phyloP scores from a whole-genome alignment of 2,888 invertebrate genomes.

The Polymixis flavicincta region DNA sequence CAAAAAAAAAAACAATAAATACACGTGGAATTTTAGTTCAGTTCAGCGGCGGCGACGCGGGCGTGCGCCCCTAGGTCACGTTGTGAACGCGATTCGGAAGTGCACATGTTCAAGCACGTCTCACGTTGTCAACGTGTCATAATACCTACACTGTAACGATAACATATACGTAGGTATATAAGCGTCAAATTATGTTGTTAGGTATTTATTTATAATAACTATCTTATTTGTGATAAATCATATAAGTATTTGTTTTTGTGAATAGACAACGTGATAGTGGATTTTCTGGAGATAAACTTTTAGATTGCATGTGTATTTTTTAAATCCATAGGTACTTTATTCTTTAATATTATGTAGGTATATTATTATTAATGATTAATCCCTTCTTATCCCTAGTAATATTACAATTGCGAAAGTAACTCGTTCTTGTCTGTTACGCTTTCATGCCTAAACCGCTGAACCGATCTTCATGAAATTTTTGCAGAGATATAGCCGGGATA shows the following conservation, averaged over 20 bases:
- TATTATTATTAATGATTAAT: too few relatives aligned
- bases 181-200: background rate
- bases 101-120: constrained; percentile 72
- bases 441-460: background rate
- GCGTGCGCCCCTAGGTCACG: constrained; percentile 67
- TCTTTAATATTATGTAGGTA: too few relatives aligned
- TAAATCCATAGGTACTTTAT: too few relatives aligned
- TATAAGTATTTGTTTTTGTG: background rate
- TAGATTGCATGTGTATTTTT: background rate
- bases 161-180: background rate
- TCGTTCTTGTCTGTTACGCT: background rate
- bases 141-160: constrained; percentile 24
- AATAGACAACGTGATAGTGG: background rate
- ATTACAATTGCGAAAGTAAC: background rate
- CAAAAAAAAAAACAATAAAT: background rate
- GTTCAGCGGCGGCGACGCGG: constrained; percentile 17
- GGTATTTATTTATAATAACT: background rate
- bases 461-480: background rate
- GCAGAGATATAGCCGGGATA: too few relatives aligned
- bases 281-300: background rate
- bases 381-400: too few relatives aligned
- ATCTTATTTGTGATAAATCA: background rate
- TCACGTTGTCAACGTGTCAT: constrained; percentile 56
- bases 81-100: constrained; percentile 67
- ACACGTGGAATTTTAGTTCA: constrained; percentile 16